Conservation (phyloP, 2,888 invertebrate species). For the Napeogenes sylphis region DNA sequence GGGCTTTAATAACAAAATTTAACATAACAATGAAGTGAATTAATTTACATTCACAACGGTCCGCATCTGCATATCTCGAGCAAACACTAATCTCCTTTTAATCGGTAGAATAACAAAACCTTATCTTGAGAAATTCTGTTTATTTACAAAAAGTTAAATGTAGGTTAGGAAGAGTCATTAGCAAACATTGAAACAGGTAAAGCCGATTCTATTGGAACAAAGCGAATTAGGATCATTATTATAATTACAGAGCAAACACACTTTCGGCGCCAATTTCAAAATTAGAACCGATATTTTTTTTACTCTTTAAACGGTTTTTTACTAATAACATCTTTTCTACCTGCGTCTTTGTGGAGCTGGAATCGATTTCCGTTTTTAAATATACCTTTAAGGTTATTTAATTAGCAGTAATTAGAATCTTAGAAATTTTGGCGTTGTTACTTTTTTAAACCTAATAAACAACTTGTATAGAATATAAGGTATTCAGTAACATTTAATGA, state of each 20-base stretch:
- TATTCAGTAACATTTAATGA: neutral
- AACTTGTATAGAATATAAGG: neutral
- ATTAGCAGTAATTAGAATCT: slow-evolving; percentile 23
- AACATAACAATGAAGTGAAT: slow-evolving; percentile 59
- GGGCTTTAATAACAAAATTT: slow-evolving; percentile 37
- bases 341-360: slow-evolving; percentile 21
- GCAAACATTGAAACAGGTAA: slow-evolving; percentile 63
- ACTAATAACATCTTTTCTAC: slow-evolving; percentile 30
- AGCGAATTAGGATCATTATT: slow-evolving; percentile 65
- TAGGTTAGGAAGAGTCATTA: slow-evolving; percentile 47
- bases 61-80: slow-evolving; percentile 48
- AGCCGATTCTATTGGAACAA: slow-evolving; percentile 53
- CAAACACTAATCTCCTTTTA: slow-evolving; percentile 58
- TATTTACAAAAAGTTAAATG: slow-evolving; percentile 37
- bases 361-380: slow-evolving; percentile 26
- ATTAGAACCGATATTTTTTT: slow-evolving; percentile 38
- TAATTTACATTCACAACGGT: slow-evolving; percentile 45
- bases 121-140: slow-evolving; percentile 34
- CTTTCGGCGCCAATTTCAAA: slow-evolving; percentile 45
- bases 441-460: neutral
- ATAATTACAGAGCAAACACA: slow-evolving; percentile 71
- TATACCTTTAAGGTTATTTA: slow-evolving; percentile 21
- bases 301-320: slow-evolving; percentile 29
- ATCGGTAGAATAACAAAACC: slow-evolving; percentile 57
- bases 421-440: slow-evolving; percentile 1